Base-by-base conservation (phyloP, 1,140 invertebrate genomes). In the Pentalonia nigronervosa region DNA sequence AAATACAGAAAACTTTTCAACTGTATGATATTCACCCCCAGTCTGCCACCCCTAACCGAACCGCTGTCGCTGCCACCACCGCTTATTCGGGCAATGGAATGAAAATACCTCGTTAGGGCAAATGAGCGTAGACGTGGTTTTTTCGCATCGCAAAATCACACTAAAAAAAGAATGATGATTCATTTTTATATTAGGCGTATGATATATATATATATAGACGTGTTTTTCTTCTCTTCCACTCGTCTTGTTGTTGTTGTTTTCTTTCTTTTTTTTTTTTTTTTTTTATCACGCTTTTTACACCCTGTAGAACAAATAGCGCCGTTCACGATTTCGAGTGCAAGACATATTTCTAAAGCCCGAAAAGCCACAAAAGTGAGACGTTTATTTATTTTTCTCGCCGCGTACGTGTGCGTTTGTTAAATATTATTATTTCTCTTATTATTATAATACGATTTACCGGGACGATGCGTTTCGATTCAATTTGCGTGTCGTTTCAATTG, bases 51-150 rank as follows among this genome's bases (percentile, higher is more conserved):
- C 30, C 21, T n/a, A 50, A 41, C 41, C n/a, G 7, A 20, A 30
- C 14, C 41, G 1, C 41, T 4, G 4, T 4, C 34, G 7, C 53
- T 30, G 23, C 30, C 30, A 11, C 21, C 23, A 30, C 60, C 7
- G 76, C 25, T 92, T 92, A 50, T 92, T 84, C 91, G 91, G 47
- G 34, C 48, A 92, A 84, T 56, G 41, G 76, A 92, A 92, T 56
- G 81, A 92, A 92, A 92, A 92, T 53, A 84, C 91, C 91, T 92
- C 91, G 81, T 92, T 92, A 92, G n/a, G 8, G 76, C 45, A 81
- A 50, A 91, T 91, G 90, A 83, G 48, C 81, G 48, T 41, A 53
- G 48, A 84, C 67, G 30, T 83, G 90, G 47, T 91, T 91, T 34
- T 92, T 91, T 92, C 91, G 91, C 91, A 84, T 92, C n/a, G 36